Conservation (phyloP, 2,797 vertebrate genomes). For the Saxicola maurus region DNA sequence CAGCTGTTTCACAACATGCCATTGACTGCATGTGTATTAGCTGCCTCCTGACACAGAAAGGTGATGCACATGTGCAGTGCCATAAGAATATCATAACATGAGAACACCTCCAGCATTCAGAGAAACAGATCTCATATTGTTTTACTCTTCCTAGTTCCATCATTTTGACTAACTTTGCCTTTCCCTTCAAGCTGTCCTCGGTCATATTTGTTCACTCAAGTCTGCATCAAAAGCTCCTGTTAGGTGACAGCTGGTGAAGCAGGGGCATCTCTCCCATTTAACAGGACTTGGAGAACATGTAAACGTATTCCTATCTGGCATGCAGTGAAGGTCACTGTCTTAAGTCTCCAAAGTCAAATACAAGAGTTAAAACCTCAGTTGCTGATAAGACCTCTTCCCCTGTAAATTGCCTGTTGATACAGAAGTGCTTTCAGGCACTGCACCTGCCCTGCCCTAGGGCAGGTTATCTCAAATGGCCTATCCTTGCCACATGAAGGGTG, state of each 20-base stretch:
- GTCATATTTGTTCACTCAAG: not conserved
- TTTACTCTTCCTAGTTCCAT: not conserved
- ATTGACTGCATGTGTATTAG: fast-evolving
- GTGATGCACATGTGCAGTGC: not conserved
- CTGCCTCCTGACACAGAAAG: not conserved
- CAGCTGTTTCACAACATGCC: not conserved
- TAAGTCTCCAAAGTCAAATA: not conserved
- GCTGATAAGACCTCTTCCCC: not conserved
- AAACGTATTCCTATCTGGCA: not conserved
- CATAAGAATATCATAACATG: not conserved
- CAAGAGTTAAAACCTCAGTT: not conserved
- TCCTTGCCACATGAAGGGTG: not conserved
- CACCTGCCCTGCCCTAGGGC: not conserved
- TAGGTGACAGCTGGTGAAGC: not conserved
- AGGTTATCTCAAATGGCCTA: not conserved
- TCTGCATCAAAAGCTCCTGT: not conserved
- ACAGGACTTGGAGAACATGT: not conserved
- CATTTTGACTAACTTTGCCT: not conserved
- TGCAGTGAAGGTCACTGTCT: not conserved
- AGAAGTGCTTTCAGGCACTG: not conserved
- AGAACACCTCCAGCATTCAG: not conserved
- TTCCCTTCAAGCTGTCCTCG: not conserved
- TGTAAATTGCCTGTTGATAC: not conserved
- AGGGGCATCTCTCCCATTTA: not conserved
- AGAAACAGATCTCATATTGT: not conserved